These are phyloP conservation scores for Loripinus fragilis DNA, from an alignment of 2,888 invertebrate genomes.

Conservation along the genomic window DNA sequence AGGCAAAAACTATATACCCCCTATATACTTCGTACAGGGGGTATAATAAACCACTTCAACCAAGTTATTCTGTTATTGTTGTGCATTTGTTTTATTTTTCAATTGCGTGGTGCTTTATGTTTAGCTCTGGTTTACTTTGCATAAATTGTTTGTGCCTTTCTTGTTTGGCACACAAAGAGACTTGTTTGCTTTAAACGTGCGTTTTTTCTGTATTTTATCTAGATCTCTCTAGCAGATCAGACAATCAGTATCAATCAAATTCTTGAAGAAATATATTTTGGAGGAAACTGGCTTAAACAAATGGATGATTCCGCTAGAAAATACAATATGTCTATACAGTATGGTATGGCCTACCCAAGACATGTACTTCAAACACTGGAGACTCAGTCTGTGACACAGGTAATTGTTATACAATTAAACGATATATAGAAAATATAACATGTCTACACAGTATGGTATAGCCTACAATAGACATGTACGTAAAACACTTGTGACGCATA, in stretches of 20 bases:
- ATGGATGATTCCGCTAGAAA: slow-evolving; percentile 76
- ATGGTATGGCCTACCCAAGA: slow-evolving; percentile 77
- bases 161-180: too few relatives aligned
- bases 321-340: slow-evolving; percentile 74
- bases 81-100: too few relatives aligned
- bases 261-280: slow-evolving; percentile 64
- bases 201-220: too few relatives aligned
- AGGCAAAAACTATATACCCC: too few relatives aligned
- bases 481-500: slow-evolving; percentile 68
- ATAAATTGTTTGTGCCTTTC: too few relatives aligned
- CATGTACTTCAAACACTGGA: slow-evolving; percentile 73
- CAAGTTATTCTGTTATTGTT: too few relatives aligned
- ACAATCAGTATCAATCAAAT: slow-evolving; percentile 69
- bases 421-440: slow-evolving; percentile 48
- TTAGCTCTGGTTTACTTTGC: too few relatives aligned
- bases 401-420: too few relatives aligned
- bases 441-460: slow-evolving; percentile 81
- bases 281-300: slow-evolving; percentile 72
- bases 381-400: slow-evolving; percentile 76
- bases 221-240: slow-evolving; percentile 46
- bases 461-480: slow-evolving; percentile 71
- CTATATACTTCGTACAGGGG: too few relatives aligned
- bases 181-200: too few relatives aligned
- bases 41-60: too few relatives aligned
- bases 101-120: too few relatives aligned